Evolutionary conservation across 2,113 vertebrate genomes (phyloP).

Genomic region (Alexandromys fortis): DNA sequence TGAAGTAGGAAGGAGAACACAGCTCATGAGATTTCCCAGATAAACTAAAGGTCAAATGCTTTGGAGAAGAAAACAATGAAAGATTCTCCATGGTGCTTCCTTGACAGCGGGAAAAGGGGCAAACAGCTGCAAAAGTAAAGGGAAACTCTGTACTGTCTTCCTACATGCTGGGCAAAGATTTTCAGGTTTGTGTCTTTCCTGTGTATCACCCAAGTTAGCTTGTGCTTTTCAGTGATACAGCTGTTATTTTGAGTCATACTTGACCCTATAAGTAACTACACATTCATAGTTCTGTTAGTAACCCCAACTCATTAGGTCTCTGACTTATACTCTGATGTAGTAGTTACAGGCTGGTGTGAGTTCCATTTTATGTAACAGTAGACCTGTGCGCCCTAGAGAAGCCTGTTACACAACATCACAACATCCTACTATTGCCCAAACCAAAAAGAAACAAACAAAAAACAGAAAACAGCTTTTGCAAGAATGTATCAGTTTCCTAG

Average conservation of each 20-base stretch:
- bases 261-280: not conserved
- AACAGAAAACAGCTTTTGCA: not conserved
- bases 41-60: not conserved
- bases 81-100: not conserved
- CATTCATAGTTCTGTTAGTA: not conserved
- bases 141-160: not conserved
- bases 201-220: not conserved
- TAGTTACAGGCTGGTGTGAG: not conserved
- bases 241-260: not conserved
- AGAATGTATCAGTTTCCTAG: not conserved
- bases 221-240: not conserved
- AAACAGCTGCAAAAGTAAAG: not conserved
- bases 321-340: not conserved
- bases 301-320: not conserved
- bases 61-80: not conserved
- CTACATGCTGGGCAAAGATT: not conserved
- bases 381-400: not conserved
- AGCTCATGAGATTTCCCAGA: too few relatives aligned
- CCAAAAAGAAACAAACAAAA: not conserved
- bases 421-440: not conserved
- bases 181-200: not conserved
- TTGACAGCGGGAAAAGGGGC: not conserved
- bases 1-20: not conserved
- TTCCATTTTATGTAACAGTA: not conserved
- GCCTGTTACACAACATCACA: not conserved